Evolutionary conservation across 2,113 vertebrate species (phyloP).

Genomic region (Hippolais icterina): DNA sequence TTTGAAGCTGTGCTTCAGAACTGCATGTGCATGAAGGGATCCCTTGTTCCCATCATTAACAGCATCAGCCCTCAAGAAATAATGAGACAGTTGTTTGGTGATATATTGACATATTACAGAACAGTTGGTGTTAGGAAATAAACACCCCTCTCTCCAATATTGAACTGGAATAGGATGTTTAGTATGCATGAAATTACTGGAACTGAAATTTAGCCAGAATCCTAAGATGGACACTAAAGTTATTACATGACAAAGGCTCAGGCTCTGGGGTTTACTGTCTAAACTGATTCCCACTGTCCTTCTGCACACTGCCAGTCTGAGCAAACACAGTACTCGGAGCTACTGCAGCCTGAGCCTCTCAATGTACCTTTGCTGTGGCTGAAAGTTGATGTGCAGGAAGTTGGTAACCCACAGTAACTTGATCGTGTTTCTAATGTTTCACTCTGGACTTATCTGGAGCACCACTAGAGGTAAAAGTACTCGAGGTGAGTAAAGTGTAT

Average conservation of each 20-base stretch:
- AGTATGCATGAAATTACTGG: neutral
- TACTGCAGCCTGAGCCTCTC: neutral
- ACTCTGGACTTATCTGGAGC: neutral
- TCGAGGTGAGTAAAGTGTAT: neutral
- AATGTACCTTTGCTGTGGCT: accelerated
- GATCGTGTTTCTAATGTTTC: neutral
- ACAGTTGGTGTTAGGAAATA: conserved; percentile 14
- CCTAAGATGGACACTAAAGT: neutral
- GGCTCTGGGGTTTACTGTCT: neutral
- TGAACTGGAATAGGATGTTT: neutral
- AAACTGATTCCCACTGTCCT: neutral
- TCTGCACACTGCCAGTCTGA: neutral
- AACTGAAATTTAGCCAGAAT: neutral
- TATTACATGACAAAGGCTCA: neutral
- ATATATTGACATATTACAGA: neutral
- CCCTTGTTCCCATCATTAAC: neutral
- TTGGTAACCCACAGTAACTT: neutral
- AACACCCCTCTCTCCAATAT: neutral
- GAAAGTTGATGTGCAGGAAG: neutral
- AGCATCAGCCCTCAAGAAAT: neutral
- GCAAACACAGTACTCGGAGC: neutral
- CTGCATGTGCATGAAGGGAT: neutral
- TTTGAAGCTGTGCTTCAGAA: neutral
- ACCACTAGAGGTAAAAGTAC: neutral
- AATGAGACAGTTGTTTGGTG: neutral